phyloP scores from a whole-genome alignment of 2,888 invertebrate species.

The Eilema caniola region DNA sequence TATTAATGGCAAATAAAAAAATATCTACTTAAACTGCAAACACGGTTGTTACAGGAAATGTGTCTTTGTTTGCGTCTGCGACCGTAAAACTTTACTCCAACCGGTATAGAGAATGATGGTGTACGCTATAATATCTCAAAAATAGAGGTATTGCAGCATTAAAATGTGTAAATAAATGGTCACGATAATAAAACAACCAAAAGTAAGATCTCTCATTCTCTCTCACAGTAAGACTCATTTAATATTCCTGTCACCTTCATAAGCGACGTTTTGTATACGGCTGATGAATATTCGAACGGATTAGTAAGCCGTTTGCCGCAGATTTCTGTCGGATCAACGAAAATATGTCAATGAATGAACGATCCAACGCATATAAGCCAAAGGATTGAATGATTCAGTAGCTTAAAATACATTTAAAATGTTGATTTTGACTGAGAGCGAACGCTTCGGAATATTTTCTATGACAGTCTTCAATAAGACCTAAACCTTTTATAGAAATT shows the following conservation, averaged over 20 bases:
- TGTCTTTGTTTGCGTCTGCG: no score
- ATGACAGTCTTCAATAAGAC: no score
- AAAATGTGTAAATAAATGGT: background rate
- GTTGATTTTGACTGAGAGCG: background rate
- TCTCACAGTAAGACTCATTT: conserved; percentile 12
- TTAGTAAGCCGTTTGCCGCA: conserved; percentile 6
- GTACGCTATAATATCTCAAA: background rate
- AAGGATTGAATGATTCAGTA: conserved; percentile 2
- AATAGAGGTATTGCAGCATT: background rate
- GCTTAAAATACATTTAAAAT: background rate
- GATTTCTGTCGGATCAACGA: background rate
- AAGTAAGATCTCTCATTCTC: no score
- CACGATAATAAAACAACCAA: background rate
- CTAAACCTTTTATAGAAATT: no score
- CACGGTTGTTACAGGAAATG: no score
- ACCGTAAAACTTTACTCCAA: no score
- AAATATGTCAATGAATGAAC: conserved; percentile 4
- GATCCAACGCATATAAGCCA: background rate
- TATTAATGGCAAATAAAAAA: background rate
- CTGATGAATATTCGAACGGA: conserved; percentile 20
- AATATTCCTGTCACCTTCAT: conserved; percentile 14
- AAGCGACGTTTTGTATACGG: conserved; percentile 6
- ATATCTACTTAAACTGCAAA: no score
- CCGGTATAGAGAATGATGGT: background rate
- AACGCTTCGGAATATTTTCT: no score